Base-by-base conservation (phyloP, 2,888 invertebrate species). In the Melieria picta region DNA sequence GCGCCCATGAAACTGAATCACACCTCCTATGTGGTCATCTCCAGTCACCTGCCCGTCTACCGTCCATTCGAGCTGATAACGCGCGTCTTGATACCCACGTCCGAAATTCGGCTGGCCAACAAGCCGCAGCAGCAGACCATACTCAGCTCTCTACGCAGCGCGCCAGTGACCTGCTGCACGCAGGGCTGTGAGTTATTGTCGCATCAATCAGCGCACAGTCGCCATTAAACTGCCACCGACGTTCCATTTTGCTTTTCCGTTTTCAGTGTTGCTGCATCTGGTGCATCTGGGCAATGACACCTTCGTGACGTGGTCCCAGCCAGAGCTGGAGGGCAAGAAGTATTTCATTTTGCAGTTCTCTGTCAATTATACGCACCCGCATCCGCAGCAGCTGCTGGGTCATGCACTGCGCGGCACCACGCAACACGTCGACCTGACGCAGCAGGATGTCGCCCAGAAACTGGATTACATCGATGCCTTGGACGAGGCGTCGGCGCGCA, bases 81-180 rank as follows among this genome's bases (percentile, higher is more conserved):
- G 30, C 82, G 87, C 45, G 84, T 83, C 4, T 76, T 87, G 0
- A 78, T 84, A 65, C 80, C 82, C 55, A 85, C 82, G 58, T 83
- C 84, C 0, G 81, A 81, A 67, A 79, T 82, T 30, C 77, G 79
- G 6, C 78, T 77, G 7, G 81, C 79, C 30, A 80, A 76, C 43
- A 78, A 79, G 30, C 78, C 79, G 0, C 78, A 82, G 0, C 83
- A 84, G 66, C 84, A 84, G 64, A 81, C 82, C 66, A 83, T 85
- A 72, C 77, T 79, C 13, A 85, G 85, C 46, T 85, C 87, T 0
- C 72, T 83, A 16, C 79, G 87, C 3, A 86, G 87, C 64, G 82
- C 82, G 6, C 82, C 85, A 9, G 81, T 86, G 0, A 80, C 80
- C 52, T 87, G 87, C 73, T 85, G 86, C 72, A 86, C 86, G 0